Evolutionary conservation across 2,888 invertebrate species (phyloP).

Genomic region (Calameuta pallipes): DNA sequence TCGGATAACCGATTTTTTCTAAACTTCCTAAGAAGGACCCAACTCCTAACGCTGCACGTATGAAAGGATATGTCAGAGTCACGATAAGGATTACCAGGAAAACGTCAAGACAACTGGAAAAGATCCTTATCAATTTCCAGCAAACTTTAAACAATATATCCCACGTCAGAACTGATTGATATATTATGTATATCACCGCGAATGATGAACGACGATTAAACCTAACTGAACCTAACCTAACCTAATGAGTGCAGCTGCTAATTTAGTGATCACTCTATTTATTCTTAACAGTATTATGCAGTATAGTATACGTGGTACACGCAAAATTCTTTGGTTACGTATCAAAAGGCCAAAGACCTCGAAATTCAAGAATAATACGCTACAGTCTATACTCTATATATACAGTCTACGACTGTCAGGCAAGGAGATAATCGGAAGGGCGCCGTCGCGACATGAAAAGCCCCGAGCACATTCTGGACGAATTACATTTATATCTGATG

Average conservation of each 20-base stretch:
- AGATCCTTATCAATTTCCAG: not conserved
- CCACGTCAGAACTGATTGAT: not conserved
- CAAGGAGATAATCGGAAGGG: conserved; percentile 6
- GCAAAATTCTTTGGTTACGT: not conserved
- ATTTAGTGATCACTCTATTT: not conserved
- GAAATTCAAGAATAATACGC: not conserved
- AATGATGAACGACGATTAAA: not conserved
- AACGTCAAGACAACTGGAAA: not conserved
- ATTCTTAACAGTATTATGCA: not conserved
- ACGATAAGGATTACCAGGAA: not conserved
- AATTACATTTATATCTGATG: conserved; percentile 37
- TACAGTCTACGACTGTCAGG: not conserved
- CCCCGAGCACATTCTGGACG: conserved; percentile 24
- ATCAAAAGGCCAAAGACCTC: not conserved
- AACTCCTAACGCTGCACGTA: not conserved
- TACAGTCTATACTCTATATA: not conserved
- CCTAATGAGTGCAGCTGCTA: not conserved
- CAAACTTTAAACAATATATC: not conserved
- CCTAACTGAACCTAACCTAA: not conserved
- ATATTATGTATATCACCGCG: not conserved
- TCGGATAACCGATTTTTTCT: not conserved
- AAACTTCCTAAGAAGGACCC: not conserved
- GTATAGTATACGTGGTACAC: not conserved
- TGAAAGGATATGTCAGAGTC: not conserved
- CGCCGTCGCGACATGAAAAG: not conserved